Conservation (phyloP, 2,113 vertebrate genomes). For the Epinephelus fuscoguttatus region DNA sequence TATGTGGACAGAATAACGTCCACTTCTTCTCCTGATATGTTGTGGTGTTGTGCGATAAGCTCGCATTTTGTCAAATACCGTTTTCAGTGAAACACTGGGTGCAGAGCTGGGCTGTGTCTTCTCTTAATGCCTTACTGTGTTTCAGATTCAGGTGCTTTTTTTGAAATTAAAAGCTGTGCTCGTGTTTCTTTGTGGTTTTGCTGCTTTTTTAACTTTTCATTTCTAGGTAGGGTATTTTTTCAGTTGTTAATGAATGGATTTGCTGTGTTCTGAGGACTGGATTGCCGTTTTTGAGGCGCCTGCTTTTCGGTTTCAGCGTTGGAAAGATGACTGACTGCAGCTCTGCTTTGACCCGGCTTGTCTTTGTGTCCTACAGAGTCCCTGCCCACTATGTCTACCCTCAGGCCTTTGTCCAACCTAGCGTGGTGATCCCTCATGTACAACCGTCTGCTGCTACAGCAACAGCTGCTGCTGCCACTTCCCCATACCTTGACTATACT, state of each 20-base stretch:
- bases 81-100: conserved; percentile 64
- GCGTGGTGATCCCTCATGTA: conserved; percentile 93
- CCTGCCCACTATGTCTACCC: conserved; percentile 97
- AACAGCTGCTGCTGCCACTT: conserved; percentile 86
- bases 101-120: conserved; percentile 73
- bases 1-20: conserved; percentile 65
- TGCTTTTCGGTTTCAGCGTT: conserved; percentile 69
- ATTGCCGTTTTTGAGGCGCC: conserved; percentile 79
- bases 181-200: conserved; percentile 76
- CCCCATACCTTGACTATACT: conserved; percentile 96
- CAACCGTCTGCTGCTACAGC: conserved; percentile 88
- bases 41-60: conserved; percentile 74
- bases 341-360: conserved; percentile 55
- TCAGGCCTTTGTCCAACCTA: conserved; percentile 96
- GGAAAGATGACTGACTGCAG: neutral
- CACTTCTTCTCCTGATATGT: conserved; percentile 68
- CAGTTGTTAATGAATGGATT: conserved; percentile 82
- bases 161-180: conserved; percentile 74
- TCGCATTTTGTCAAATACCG: conserved; percentile 75
- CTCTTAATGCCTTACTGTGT: conserved; percentile 69
- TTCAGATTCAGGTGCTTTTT: conserved; percentile 71
- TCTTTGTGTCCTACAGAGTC: conserved; percentile 88
- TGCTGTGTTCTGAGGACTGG: conserved; percentile 83
- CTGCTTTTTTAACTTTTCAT: conserved; percentile 77
- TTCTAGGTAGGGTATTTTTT: conserved; percentile 67